Base-by-base conservation (phyloP, 2,888 invertebrate genomes). In the Muscina levida region DNA sequence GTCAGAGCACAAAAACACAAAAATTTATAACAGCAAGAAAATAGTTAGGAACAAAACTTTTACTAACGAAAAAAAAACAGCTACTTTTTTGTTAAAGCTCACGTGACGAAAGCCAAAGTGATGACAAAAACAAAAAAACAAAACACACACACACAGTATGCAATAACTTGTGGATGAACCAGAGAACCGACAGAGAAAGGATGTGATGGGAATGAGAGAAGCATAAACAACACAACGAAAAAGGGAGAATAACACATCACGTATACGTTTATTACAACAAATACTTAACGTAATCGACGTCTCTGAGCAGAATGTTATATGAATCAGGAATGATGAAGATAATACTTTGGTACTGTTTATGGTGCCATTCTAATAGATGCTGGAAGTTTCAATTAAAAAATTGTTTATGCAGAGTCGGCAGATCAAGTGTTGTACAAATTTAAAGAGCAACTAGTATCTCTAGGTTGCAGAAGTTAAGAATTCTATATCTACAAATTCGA, bases 211-310 rank as follows among this genome's bases (percentile, higher is more conserved):
- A 48, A 5, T 22, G 51, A 22, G 24, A 24, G 13, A 24, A 22
- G 53, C 11, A 19, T 22, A 53, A 53, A 10, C 24, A 22, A 17
- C 17, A 31, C 13, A 46, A 71, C n/a, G 19, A 62, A 72, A 59
- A 22, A n/a, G n/a, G n/a, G n/a, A 59, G 15, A 66, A 57, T 11
- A n/a, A n/a, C n/a, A n/a, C 13, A 11, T 44, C 51, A 62, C 68
- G 46, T 72, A 48, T 48, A 37, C 42, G 53, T 56, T 44, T 53
- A 68, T 53, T 56, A 39, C 65, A 73, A 65, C 46, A 10, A 53
- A 53, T 39, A 48, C 53, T 68, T 46, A 17, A 62, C 44, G 68
- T 68, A 57, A 72, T 68, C 65, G 51, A 42, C 59, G 53, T 17
- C 22, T 57, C 65, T 57, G 24, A 22, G 24, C 22, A 53, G 56